Evolutionary conservation across 1,140 invertebrate genomes (phyloP).

Genomic region (Camponotus floridanus): DNA sequence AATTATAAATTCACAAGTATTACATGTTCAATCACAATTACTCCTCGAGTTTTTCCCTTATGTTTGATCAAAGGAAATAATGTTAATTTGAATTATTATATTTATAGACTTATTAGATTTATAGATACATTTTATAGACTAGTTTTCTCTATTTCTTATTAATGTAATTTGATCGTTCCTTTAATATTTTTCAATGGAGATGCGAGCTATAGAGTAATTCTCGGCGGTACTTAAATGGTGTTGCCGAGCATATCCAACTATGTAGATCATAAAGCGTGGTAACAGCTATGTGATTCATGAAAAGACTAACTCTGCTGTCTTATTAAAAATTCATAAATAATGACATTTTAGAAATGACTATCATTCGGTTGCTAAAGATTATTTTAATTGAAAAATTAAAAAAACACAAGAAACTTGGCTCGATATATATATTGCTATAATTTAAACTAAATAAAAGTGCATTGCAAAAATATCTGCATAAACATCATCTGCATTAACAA

Average conservation of each 20-base stretch:
- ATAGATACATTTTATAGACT: not conserved
- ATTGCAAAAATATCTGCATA: slow-evolving; percentile 3
- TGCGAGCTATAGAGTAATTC: slow-evolving; percentile 53
- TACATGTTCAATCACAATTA: too few species aligned
- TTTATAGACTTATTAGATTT: too few species aligned
- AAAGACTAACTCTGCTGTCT: slow-evolving; percentile 63
- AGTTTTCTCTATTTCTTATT: not conserved
- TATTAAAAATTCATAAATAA: slow-evolving; percentile 50
- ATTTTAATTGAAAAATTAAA: not conserved
- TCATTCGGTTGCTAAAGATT: not conserved
- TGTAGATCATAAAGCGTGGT: slow-evolving; percentile 85
- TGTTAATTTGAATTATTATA: not conserved
- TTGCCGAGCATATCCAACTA: slow-evolving; percentile 85
- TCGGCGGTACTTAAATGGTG: slow-evolving; percentile 78
- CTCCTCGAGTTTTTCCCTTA: too few species aligned
- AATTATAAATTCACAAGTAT: too few species aligned
- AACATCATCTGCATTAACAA: not conserved
- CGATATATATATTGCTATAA: not conserved
- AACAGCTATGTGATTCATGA: slow-evolving; percentile 83
- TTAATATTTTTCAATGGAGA: slow-evolving; percentile 5
- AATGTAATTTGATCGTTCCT: not conserved
- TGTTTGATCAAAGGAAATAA: not conserved
- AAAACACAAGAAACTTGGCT: not conserved
- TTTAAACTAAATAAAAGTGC: not conserved
- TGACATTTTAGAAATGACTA: not conserved